Base-by-base conservation (phyloP, 2,888 invertebrate species). In the Globia sparganii region DNA sequence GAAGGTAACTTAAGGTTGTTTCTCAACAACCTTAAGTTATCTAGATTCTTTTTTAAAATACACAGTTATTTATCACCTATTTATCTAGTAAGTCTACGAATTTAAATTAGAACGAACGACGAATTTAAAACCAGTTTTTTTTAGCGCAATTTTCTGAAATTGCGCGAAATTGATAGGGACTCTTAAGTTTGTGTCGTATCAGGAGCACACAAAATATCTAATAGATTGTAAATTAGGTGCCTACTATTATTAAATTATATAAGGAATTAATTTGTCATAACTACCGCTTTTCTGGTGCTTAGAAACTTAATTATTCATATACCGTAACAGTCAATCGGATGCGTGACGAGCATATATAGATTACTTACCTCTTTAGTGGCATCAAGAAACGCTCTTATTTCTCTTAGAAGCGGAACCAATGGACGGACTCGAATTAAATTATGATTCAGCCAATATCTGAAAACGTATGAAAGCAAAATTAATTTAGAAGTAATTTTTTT, bases 361-460 rank as follows among this genome's bases (percentile, higher is more conserved):
- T 53, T 18, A 1, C 85, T 91, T 89, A 97, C 97, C 96, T 98
- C 98, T 80, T 97, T 97, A 0, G 98, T 97, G 59, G 95, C 93
- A 87, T 97, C 97, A 64, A 98, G 94, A 93, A 98, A 98, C 64
- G 97, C 96, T 87, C 97, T 97, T 25, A 98, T 97, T 92, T 98
- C 97, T 86, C 96, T 97, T n/a, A 98, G 94, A 49, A 98, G 94
- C 0, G 97, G 97, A 13, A 97, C 92, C 68, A 98, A 94, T 72
- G 98, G 98, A 88, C 97, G 97, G 78, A 98, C 97, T 90, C 97
- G 96, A 78, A 98, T 97, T 90, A 98, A 95, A 91, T 98, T 98
- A 92, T 98, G 98, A 92, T 98, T 98, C 75, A 98, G 95, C 97
- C 97, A 98, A 91, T 98, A 98, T 85, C 98, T 97, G 93, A 85